These are phyloP conservation scores for Holcopasites calliopsidis DNA, from an alignment of 1,140 invertebrate genomes.

Conservation along the genomic window DNA sequence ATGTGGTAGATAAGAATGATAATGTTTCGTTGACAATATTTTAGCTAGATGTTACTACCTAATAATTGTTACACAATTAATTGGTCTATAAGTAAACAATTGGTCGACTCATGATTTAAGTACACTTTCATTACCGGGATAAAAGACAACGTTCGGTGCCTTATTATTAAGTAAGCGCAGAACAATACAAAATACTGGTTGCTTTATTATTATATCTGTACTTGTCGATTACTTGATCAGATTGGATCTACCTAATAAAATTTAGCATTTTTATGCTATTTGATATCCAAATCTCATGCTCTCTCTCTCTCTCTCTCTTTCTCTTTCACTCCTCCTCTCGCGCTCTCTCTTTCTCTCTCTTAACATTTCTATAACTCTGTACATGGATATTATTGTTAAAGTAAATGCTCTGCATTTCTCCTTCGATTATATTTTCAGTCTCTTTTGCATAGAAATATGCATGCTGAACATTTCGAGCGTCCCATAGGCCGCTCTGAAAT, in stretches of 20 bases:
- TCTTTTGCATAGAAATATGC: constrained; percentile 69
- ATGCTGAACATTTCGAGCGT: constrained; percentile 69
- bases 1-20: constrained; percentile 44
- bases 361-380: constrained; percentile 45
- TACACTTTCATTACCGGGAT: constrained; percentile 75
- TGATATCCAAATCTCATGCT: constrained; percentile 45
- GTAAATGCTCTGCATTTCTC: constrained; percentile 65
- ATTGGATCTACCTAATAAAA: constrained; percentile 48
- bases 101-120: constrained; percentile 72
- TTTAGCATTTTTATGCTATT: constrained; percentile 56
- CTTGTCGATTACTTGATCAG: constrained; percentile 34
- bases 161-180: constrained; percentile 74
- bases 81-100: constrained; percentile 63
- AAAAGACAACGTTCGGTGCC: constrained; percentile 65
- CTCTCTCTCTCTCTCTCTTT: constrained; percentile 43
- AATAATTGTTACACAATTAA: constrained; percentile 61
- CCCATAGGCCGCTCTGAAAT: constrained; percentile 70
- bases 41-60: constrained; percentile 54
- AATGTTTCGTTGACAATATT: constrained; percentile 40
- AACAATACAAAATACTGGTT: constrained; percentile 76
- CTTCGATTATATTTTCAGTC: constrained; percentile 69
- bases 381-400: constrained; percentile 59
- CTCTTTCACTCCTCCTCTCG: constrained; percentile 11
- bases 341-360: constrained; percentile 40
- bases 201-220: constrained; percentile 59